Evolutionary conservation across 2,113 vertebrate species (phyloP), one percentile per base, ranked within the genome.

Genomic region (Silurus asotus): DNA sequence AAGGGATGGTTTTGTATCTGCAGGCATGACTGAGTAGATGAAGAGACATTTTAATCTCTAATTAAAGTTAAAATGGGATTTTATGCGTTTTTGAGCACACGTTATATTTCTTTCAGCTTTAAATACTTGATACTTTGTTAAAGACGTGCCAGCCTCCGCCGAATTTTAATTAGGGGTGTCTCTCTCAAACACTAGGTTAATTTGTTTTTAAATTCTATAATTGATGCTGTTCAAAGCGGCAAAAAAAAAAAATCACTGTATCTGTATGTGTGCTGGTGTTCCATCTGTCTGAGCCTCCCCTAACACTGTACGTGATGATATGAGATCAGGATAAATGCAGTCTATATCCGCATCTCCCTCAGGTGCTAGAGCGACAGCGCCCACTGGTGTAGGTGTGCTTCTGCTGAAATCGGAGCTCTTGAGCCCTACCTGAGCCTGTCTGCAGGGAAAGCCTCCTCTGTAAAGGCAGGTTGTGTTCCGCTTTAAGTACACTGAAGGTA

Each of bases 401-500:
- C 95, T 96, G 95, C 95, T 95, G 96, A 95, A 96, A 85, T 87
- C 72, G 94, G 96, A 95, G 94, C 94, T 92, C 96, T 96, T 88
- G 89, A 87, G 93, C 96, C 96, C 96, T 96, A 94, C 96, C 95
- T 96, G 96, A 96, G 96, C 95, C 95, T 95, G 94, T 95, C 96
- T 93, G 94, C 96, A 96, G 96, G 95, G 95, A 97, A 94, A 95
- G 94, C 94, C 94, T 95, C 96, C 94, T 96, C 95, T 96, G 95
- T 96, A 95, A 96, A 96, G 96, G 96, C 96, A 97, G 96, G 96
- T 96, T 96, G 95, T 95, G 96, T 96, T 94, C 95, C 95, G 93
- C 96, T 96, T 95, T 96, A 95, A 96, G 96, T 97, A 96, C 96
- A 96, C 96, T 97, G 96, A 96, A 97, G 96, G 96, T 97, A 97